A percentile compares a stretch with the other conserved stretches of the same genome.
These are phyloP conservation scores for Drosophila ohnishii DNA, from an alignment of 1,140 invertebrate species.

Conservation along the genomic window DNA sequence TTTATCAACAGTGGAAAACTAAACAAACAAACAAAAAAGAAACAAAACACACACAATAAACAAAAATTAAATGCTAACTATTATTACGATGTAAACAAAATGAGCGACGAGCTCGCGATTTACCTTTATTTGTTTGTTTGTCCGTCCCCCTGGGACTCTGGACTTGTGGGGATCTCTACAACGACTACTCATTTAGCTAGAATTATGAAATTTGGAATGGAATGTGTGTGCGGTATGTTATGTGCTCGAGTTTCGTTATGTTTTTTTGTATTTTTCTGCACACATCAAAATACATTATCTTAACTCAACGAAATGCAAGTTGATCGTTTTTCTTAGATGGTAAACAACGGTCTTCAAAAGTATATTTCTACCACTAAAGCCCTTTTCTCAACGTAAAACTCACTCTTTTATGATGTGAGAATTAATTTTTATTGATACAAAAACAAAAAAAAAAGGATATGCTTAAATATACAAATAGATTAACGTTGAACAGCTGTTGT, in stretches of 20 bases:
- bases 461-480: slow-evolving; percentile 47
- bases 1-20: slow-evolving; percentile 49
- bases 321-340: neutral
- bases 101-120: slow-evolving; percentile 39
- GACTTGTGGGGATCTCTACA: neutral
- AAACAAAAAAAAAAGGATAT: slow-evolving; percentile 25
- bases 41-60: slow-evolving; percentile 43
- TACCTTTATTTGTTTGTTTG: slow-evolving; percentile 36
- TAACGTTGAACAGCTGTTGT: slow-evolving; percentile 26
- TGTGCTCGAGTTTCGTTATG: too few relatives aligned
- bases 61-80: slow-evolving; percentile 54
- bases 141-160: slow-evolving; percentile 10
- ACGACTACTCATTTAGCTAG: slow-evolving; percentile 15
- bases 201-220: slow-evolving; percentile 17
- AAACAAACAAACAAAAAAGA: slow-evolving; percentile 3
- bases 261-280: neutral
- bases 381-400: too few relatives aligned
- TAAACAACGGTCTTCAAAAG: neutral
- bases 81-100: slow-evolving; percentile 54
- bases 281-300: neutral
- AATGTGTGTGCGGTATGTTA: slow-evolving; percentile 1
- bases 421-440: slow-evolving; percentile 51
- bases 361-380: too few relatives aligned
- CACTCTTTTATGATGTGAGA: slow-evolving; percentile 4
- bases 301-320: neutral